Conservation (phyloP, 2,113 vertebrate genomes). For the Psittacus erithacus region DNA sequence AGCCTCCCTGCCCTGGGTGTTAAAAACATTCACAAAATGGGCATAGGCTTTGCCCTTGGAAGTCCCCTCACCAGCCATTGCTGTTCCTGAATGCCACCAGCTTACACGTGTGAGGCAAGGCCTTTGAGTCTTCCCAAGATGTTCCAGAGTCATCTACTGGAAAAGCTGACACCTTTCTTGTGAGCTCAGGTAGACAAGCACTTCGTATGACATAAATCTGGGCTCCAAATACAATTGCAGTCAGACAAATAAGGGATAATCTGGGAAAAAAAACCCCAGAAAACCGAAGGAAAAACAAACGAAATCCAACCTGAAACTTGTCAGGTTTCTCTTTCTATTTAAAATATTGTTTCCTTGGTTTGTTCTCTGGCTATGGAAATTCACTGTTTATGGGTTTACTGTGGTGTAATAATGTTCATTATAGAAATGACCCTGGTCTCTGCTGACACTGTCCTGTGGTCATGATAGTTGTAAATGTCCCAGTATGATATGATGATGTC, state of each 20-base stretch:
- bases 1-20: neutral
- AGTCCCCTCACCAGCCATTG: neutral
- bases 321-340: neutral
- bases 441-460: neutral
- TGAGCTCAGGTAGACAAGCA: neutral
- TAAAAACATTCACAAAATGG: neutral
- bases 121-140: neutral
- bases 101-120: neutral
- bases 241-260: neutral
- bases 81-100: neutral
- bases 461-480: neutral
- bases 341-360: neutral
- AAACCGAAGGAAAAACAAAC: neutral
- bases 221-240: neutral
- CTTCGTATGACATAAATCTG: neutral
- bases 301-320: neutral
- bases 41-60: accelerated
- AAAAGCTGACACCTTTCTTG: neutral
- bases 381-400: neutral
- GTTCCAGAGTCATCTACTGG: neutral
- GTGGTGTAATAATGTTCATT: neutral
- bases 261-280: neutral
- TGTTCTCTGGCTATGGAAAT: neutral
- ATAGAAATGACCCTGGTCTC: neutral
- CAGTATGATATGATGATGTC: neutral